Conservation (phyloP, 1,140 invertebrate species). For the Tachypleus tridentatus region DNA sequence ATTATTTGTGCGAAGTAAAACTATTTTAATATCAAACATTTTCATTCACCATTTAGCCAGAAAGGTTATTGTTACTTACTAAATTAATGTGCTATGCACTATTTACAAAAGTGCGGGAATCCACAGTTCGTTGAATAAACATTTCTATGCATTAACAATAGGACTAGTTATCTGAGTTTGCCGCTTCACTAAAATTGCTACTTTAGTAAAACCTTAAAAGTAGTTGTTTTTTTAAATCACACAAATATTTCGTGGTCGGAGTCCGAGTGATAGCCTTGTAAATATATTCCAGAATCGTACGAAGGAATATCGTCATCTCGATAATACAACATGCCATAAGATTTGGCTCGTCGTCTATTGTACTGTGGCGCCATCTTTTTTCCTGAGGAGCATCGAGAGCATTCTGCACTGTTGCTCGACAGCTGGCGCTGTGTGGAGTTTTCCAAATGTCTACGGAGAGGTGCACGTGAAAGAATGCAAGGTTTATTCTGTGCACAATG, state of each 20-base stretch:
- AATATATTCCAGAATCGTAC: slow-evolving; percentile 19
- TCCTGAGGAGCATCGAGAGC: slow-evolving; percentile 10
- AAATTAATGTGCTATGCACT: background rate
- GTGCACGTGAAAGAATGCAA: background rate
- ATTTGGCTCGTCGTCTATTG: slow-evolving; percentile 8
- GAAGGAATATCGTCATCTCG: slow-evolving; percentile 18
- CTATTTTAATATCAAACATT: too few relatives aligned
- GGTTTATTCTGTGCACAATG: slow-evolving; percentile 2
- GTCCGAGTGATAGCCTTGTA: slow-evolving; percentile 19
- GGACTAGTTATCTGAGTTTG: background rate
- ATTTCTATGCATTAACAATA: background rate
- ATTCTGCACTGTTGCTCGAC: slow-evolving; percentile 6
- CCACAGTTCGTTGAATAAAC: background rate
- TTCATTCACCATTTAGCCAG: background rate
- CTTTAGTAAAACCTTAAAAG: background rate
- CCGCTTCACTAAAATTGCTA: background rate
- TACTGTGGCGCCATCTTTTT: slow-evolving; percentile 15
- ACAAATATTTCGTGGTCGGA: slow-evolving; percentile 21
- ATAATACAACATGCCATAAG: slow-evolving; percentile 15
- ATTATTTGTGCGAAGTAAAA: too few relatives aligned
- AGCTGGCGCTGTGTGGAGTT: background rate
- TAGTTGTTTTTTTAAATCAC: background rate
- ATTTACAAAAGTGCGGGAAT: background rate
- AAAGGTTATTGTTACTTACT: background rate
- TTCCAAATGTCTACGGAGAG: background rate